Percentiles rank a stretch among this genome's conserved stretches.
These are phyloP conservation scores for Eupithecia abbreviata DNA, from an alignment of 2,888 invertebrate species.

Conservation along the genomic window DNA sequence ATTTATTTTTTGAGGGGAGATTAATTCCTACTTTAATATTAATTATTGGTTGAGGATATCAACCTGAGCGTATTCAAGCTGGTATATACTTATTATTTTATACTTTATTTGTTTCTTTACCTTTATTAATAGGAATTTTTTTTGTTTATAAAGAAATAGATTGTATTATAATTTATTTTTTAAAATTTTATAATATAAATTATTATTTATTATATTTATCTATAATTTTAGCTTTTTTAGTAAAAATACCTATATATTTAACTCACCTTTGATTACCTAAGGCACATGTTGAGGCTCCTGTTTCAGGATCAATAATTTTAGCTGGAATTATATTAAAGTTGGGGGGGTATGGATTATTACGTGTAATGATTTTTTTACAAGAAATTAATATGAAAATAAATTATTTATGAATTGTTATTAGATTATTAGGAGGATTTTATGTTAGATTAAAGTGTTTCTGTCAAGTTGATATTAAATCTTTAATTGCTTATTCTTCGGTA, in stretches of 20 bases:
- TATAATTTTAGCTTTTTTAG: slow-evolving; percentile 86
- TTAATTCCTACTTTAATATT: slow-evolving; percentile 87
- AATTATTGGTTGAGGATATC: slow-evolving; percentile 85
- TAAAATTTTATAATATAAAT: slow-evolving; percentile 70
- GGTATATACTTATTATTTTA: too few relatives aligned
- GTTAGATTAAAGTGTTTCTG: slow-evolving; percentile 87
- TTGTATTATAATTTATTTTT: slow-evolving; percentile 82
- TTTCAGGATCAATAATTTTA: slow-evolving; percentile 78
- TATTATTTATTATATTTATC: slow-evolving; percentile 80
- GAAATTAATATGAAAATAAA: slow-evolving; percentile 53
- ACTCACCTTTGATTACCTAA: slow-evolving; percentile 89
- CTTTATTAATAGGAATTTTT: slow-evolving; percentile 64
- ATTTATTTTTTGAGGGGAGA: slow-evolving; percentile 76
- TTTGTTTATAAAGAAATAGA: slow-evolving; percentile 72
- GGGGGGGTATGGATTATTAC: slow-evolving; percentile 88
- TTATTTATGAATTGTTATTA: slow-evolving; percentile 76
- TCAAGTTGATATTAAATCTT: slow-evolving; percentile 87
- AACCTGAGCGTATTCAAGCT: too few relatives aligned
- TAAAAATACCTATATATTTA: slow-evolving; percentile 88
- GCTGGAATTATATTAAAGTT: slow-evolving; percentile 85
- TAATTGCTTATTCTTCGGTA: slow-evolving; percentile 90
- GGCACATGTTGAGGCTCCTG: slow-evolving; percentile 90
- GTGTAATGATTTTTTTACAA: slow-evolving; percentile 78
- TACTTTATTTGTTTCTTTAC: too few relatives aligned
- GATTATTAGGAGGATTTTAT: slow-evolving; percentile 84